A percentile compares a stretch with the other conserved stretches of the same genome.
Evolutionary conservation across 1,140 invertebrate genomes (phyloP).

Genomic region (Eumaeus atala): DNA sequence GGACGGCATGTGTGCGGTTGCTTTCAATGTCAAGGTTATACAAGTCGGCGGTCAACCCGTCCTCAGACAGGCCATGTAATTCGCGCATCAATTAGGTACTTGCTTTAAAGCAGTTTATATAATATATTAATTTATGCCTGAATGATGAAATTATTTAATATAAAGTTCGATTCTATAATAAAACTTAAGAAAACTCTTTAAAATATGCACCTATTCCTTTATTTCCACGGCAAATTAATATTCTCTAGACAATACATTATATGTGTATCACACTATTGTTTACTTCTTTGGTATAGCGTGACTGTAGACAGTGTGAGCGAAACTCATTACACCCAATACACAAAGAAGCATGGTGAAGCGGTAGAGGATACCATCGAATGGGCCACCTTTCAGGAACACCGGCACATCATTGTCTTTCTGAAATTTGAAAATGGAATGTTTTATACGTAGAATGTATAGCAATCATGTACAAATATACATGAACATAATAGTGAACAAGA

Average conservation of each 20-base stretch:
- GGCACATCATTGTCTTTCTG: slow-evolving; percentile 64
- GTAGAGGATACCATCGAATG: slow-evolving; percentile 63
- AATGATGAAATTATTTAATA: too few species aligned
- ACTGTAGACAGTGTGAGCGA: slow-evolving; percentile 47
- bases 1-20: too few species aligned
- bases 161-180: too few species aligned
- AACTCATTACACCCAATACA: slow-evolving; percentile 39
- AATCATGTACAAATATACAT: neutral
- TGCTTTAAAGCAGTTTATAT: too few species aligned
- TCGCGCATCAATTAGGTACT: too few species aligned
- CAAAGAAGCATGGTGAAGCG: slow-evolving; percentile 52
- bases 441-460: neutral
- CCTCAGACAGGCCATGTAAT: too few species aligned
- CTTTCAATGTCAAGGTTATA: too few species aligned
- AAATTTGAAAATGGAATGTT: slow-evolving; percentile 26
- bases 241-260: slow-evolving; percentile 20
- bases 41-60: too few species aligned
- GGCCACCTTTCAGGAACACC: slow-evolving; percentile 67
- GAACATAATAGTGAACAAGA: too few species aligned
- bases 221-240: slow-evolving; percentile 25
- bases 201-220: slow-evolving; percentile 13
- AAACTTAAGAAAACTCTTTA: slow-evolving; percentile 18
- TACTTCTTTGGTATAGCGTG: slow-evolving; percentile 56
- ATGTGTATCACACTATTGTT: slow-evolving; percentile 22
- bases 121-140: too few species aligned